Conservation (phyloP, 2,888 invertebrate species). For the Notocelia uddmanniana region DNA sequence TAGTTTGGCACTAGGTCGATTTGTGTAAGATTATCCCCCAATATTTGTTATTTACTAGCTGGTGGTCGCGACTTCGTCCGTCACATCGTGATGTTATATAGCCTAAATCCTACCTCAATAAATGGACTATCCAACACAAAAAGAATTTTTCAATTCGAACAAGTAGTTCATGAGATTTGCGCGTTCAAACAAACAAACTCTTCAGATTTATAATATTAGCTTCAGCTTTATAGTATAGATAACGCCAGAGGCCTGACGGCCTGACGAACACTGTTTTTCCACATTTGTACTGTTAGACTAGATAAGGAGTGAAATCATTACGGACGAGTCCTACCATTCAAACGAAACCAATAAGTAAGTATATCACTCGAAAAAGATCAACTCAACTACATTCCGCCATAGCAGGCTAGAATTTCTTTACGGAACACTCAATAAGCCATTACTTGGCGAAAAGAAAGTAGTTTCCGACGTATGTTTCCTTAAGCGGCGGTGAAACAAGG, state of each 20-base stretch:
- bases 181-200: no score
- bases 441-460: conserved; percentile 30
- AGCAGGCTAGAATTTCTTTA: conserved; percentile 9
- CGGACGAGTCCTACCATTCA: neutral
- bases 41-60: no score
- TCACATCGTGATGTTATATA: no score
- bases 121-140: no score
- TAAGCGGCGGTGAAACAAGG: conserved; percentile 14
- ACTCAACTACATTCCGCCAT: neutral
- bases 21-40: no score
- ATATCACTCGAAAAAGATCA: neutral
- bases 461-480: conserved; percentile 31
- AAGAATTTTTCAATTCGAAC: no score
- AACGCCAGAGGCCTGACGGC: neutral
- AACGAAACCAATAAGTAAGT: neutral
- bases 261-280: neutral
- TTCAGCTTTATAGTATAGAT: no score
- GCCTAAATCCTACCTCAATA: no score
- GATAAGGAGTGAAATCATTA: conserved; percentile 8
- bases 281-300: neutral
- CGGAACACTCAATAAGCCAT: conserved; percentile 3
- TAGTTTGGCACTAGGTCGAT: no score
- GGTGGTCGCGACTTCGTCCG: no score
- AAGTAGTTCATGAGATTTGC: no score
- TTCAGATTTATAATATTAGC: no score